Evolutionary conservation across 2,797 vertebrate species (phyloP), one percentile per base, ranked within the genome.

Genomic region (Loriculus beryllinus): DNA sequence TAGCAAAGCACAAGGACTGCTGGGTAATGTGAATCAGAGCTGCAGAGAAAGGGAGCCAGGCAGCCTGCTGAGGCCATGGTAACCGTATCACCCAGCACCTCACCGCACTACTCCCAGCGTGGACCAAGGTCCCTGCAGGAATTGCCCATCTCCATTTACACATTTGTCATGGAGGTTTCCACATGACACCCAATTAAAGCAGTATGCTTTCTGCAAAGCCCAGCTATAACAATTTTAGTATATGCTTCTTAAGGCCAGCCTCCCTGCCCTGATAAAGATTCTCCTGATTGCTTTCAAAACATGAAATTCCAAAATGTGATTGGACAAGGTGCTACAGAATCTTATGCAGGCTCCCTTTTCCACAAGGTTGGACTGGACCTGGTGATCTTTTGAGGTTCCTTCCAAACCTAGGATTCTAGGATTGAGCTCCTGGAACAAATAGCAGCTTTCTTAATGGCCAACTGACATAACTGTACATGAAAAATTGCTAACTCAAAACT

Each of bases 1-100:
- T 83, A 43, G 94, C 87, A 81, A 59, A 92, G 89, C 87, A 86
- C 62, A 31, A 62, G 80, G 95, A 78, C 91, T 93, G 94, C 85
- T 94, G 94, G 96, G 96, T 90, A 95, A 95, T 88, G 69, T 90
- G 94, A 91, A 96, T 90, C 87, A 65, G 79, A 92, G 87, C 85
- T 59, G 85, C 81, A 90, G 91, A 74, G 95, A 92, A 94, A 95
- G 86, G 87, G 47, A 96, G 78, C 56, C 81, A 88, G 95, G 89
- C 92, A 93, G 89, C 94, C 92, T 78, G 92, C 95, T 90, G 91
- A 81, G 87, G 91, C 79, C 87, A 62, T 54, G 69, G 68, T 43
- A 92, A 88, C 87, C 94, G 65, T 43, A 85, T 8, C 89, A 93
- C 51, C 65, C 10, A 3, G 75, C 87, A 68, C 9, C 65, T 87